Evolutionary conservation across 2,113 vertebrate species (phyloP).

Genomic region (Poicephalus meyeri): DNA sequence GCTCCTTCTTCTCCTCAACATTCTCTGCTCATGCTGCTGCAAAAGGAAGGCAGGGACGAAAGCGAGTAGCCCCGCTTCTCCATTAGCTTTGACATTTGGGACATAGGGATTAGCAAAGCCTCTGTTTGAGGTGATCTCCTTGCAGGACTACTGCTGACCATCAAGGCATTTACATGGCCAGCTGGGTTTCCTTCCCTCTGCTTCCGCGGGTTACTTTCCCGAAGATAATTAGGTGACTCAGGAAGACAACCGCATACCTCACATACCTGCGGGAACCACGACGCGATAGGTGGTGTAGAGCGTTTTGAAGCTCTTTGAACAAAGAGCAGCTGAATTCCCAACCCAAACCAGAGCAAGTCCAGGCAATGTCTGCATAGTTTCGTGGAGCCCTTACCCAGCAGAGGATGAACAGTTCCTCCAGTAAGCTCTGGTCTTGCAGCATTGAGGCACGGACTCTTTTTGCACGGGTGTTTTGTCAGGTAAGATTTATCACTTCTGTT

Average conservation of each 20-base stretch:
- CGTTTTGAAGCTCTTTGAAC: conserved; percentile 63
- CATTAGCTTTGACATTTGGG: background rate
- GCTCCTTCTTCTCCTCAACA: background rate
- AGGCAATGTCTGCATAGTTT: conserved; percentile 78
- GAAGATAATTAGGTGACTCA: conserved; percentile 59
- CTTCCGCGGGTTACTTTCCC: background rate
- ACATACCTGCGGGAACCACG: conserved; percentile 5
- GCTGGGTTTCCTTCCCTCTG: background rate
- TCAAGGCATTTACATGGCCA: background rate
- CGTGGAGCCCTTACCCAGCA: conserved; percentile 33
- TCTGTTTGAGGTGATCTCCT: background rate
- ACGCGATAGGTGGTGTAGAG: conserved; percentile 39
- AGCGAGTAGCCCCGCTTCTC: background rate
- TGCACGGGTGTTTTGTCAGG: conserved; percentile 3
- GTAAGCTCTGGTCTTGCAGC: conserved; percentile 51
- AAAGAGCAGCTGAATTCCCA: conserved; percentile 68
- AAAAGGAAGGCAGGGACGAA: background rate
- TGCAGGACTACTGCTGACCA: background rate
- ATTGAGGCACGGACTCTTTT: background rate
- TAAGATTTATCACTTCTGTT: conserved; percentile 31
- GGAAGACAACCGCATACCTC: conserved; percentile 19
- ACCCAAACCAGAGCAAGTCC: conserved; percentile 75
- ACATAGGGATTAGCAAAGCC: background rate
- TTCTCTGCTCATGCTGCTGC: fast-evolving
- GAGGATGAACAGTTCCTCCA: conserved; percentile 31